phyloP scores from a whole-genome alignment of 2,888 invertebrate species.

The Lordiphosa fenestrarum region DNA sequence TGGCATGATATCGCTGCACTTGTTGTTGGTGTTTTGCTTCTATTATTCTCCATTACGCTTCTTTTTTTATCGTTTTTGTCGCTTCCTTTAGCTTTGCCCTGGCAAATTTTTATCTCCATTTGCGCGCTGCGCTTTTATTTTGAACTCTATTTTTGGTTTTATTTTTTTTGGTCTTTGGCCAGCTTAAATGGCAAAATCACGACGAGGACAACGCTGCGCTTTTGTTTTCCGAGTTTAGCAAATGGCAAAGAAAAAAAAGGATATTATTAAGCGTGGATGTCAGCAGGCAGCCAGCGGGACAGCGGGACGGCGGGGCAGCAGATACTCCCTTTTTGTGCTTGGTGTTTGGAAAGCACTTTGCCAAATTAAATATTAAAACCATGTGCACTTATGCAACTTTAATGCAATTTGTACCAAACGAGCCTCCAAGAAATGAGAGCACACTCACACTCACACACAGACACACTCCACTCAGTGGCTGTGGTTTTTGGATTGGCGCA shows the following conservation, averaged over 20 bases:
- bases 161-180: not conserved
- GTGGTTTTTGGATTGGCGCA: slow-evolving; percentile 40
- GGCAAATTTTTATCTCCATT: slow-evolving; percentile 74
- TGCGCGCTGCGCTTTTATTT: slow-evolving; percentile 58
- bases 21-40: slow-evolving; percentile 42
- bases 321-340: slow-evolving; percentile 4
- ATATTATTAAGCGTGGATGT: slow-evolving; percentile 62
- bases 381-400: slow-evolving; percentile 76
- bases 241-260: slow-evolving; percentile 50
- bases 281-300: slow-evolving; percentile 42
- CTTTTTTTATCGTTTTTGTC: slow-evolving; percentile 47
- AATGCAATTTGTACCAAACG: slow-evolving; percentile 71
- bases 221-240: slow-evolving; percentile 56
- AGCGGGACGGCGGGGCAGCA: too few species aligned
- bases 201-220: slow-evolving; percentile 61
- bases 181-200: slow-evolving; percentile 60
- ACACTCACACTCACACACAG: slow-evolving; percentile 31
- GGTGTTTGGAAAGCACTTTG: slow-evolving; percentile 69
- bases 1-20: slow-evolving; percentile 74
- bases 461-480: slow-evolving; percentile 22
- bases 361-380: slow-evolving; percentile 76
- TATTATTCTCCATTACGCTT: slow-evolving; percentile 26
- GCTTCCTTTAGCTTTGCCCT: slow-evolving; percentile 68
- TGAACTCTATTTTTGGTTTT: slow-evolving; percentile 9
- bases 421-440: slow-evolving; percentile 55